These are phyloP conservation scores for Homarus americanus DNA, from an alignment of 1,140 invertebrate species.

Conservation along the genomic window DNA sequence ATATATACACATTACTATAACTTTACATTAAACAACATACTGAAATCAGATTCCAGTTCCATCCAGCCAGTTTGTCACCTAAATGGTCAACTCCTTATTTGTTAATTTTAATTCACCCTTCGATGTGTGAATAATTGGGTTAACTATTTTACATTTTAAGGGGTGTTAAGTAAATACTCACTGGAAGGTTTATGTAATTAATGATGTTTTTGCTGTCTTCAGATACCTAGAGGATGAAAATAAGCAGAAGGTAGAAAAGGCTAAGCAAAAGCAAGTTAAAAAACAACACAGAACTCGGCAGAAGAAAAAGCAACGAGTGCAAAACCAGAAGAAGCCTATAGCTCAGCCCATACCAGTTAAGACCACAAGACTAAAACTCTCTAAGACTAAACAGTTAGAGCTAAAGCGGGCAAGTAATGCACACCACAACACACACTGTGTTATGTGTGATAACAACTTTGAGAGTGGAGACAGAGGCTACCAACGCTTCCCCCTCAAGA, in stretches of 20 bases:
- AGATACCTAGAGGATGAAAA: background rate
- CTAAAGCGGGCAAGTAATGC: background rate
- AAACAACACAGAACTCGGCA: constrained; percentile 9
- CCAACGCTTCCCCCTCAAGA: constrained; percentile 46
- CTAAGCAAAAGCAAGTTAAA: constrained; percentile 11
- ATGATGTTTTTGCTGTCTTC: no score
- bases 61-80: no score
- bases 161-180: no score
- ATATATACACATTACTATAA: no score
- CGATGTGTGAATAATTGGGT: no score
- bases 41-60: no score
- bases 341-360: background rate
- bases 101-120: no score
- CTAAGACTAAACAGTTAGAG: constrained; percentile 38
- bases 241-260: background rate
- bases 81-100: no score
- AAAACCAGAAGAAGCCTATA: background rate
- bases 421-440: constrained; percentile 47
- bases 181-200: no score
- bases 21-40: no score
- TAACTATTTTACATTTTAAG: no score
- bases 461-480: constrained; percentile 39
- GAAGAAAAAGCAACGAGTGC: background rate
- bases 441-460: constrained; percentile 57
- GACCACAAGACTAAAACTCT: background rate